Percentiles rank a stretch among this genome's conserved stretches.
Conservation (phyloP, 1,140 invertebrate species). For the Hydropsyche tenuis region DNA sequence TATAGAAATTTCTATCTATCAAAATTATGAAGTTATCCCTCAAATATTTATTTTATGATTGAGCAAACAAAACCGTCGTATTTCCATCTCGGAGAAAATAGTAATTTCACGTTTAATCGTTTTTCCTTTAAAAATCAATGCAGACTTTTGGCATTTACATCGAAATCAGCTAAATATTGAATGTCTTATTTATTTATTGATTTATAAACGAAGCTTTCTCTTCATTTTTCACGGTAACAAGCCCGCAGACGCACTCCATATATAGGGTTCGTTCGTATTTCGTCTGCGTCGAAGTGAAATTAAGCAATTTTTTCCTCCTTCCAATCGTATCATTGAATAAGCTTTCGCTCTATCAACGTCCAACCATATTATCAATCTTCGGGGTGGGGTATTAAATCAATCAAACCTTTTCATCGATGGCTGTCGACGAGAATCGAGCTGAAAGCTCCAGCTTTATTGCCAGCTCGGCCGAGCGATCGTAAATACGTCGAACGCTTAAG, state of each 20-base stretch:
- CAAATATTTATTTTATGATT: too few species aligned
- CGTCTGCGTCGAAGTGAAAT: constrained; percentile 9
- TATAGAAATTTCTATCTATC: neutral
- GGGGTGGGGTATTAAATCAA: constrained; percentile 32
- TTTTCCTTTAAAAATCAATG: too few species aligned
- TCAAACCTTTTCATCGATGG: constrained; percentile 37
- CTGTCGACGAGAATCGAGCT: constrained; percentile 26
- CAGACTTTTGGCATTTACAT: too few species aligned
- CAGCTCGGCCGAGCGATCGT: constrained; percentile 14
- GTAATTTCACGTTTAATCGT: too few species aligned
- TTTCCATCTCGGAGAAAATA: too few species aligned
- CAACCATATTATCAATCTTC: constrained; percentile 33
- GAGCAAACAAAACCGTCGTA: too few species aligned
- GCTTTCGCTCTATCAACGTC: constrained; percentile 37
- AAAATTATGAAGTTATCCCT: too few species aligned
- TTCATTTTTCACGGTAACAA: too few species aligned
- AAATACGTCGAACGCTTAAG: constrained; percentile 32
- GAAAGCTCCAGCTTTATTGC: constrained; percentile 24
- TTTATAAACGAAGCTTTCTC: too few species aligned
- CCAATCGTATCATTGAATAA: constrained; percentile 36
- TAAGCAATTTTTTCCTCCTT: constrained; percentile 4
- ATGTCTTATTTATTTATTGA: too few species aligned
- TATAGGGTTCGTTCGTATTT: constrained; percentile 8
- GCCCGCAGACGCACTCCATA: neutral
- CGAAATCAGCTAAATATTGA: too few species aligned